A percentile compares a stretch with the other conserved stretches of the same genome.
phyloP scores from a whole-genome alignment of 2,113 vertebrate genomes.

The Chrysemys picta region DNA sequence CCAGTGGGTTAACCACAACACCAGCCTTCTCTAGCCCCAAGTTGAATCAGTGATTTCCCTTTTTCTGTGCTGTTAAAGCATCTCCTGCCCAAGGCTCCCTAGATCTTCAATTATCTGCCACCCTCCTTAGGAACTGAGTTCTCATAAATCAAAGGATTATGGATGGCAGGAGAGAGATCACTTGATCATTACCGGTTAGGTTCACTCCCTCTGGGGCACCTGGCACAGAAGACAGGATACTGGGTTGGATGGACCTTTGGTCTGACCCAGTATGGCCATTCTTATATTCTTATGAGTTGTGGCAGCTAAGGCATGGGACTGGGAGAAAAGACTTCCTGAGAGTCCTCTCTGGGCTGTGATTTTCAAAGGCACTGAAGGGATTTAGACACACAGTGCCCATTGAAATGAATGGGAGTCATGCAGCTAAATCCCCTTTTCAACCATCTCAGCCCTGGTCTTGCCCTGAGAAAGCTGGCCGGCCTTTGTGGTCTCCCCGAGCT shows the following conservation, averaged over 20 bases:
- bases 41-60: neutral
- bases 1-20: neutral
- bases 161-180: neutral
- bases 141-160: neutral
- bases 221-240: too few species aligned
- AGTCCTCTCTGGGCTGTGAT: neutral
- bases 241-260: too few species aligned
- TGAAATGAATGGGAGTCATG: neutral
- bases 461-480: neutral
- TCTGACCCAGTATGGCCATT: too few species aligned
- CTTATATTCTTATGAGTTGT: neutral
- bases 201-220: too few species aligned
- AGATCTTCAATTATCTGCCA: too few species aligned
- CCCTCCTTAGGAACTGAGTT: neutral
- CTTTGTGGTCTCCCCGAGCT: neutral
- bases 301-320: neutral
- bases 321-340: neutral
- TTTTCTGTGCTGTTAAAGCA: neutral
- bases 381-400: neutral
- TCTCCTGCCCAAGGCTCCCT: neutral
- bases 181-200: too few species aligned
- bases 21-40: accelerated
- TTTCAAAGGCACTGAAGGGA: neutral
- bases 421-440: neutral
- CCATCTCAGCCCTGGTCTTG: neutral